phyloP scores from a whole-genome alignment of 1,140 invertebrate genomes.

The Diabrotica undecimpunctata region DNA sequence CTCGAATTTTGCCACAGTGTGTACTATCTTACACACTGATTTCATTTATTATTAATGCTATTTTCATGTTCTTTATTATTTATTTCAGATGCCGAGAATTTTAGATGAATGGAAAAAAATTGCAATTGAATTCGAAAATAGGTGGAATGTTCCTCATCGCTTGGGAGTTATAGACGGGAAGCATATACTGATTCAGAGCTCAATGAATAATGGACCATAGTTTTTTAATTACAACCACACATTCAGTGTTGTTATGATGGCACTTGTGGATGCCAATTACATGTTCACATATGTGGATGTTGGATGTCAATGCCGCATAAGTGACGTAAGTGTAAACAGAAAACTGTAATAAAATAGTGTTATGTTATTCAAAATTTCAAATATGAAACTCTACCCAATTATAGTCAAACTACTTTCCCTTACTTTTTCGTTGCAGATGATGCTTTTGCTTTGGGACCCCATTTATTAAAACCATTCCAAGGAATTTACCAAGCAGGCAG shows the following conservation, averaged over 20 bases:
- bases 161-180: conserved; percentile 35
- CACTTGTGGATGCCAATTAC: too few species aligned
- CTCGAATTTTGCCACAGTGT: background rate
- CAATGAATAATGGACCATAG: conserved; percentile 27
- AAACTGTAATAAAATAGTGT: conserved; percentile 31
- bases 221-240: conserved; percentile 38
- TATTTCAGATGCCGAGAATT: conserved; percentile 29
- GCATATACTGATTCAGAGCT: conserved; percentile 30
- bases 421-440: conserved; percentile 43
- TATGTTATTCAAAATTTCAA: conserved; percentile 28
- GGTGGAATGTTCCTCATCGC: conserved; percentile 34
- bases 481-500: too few species aligned
- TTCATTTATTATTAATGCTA: background rate
- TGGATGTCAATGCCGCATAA: conserved; percentile 39
- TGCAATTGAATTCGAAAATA: conserved; percentile 26
- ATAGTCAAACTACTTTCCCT: conserved; percentile 28
- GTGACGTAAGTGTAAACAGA: conserved; percentile 36
- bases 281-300: conserved; percentile 41
- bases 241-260: too few species aligned
- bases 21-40: conserved; percentile 2
- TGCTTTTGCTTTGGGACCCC: conserved; percentile 40
- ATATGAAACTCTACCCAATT: conserved; percentile 31
- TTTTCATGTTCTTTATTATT: conserved; percentile 5
- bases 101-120: conserved; percentile 34
- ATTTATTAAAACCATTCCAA: conserved; percentile 44